Conservation (phyloP, 2,113 vertebrate species). For the Ardeotis arabs region DNA sequence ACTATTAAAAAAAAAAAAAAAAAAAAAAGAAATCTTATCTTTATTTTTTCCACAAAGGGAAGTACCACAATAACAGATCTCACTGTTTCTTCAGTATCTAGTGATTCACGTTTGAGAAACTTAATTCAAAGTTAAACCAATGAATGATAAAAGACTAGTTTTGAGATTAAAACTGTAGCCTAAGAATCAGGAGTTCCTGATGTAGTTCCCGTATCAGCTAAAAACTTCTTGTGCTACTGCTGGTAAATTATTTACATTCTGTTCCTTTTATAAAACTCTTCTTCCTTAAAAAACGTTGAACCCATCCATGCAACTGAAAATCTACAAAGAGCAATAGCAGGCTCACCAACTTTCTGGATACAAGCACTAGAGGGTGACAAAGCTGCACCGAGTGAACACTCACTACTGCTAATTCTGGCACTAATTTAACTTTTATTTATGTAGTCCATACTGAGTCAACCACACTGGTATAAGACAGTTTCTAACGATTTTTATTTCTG, state of each 20-base stretch:
- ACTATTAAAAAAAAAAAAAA: not conserved
- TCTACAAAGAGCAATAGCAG: not conserved
- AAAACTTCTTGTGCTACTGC: not conserved
- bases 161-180: not conserved
- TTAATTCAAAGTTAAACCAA: not conserved
- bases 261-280: not conserved
- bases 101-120: not conserved
- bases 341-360: not conserved
- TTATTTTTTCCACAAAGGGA: not conserved
- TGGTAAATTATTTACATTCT: not conserved
- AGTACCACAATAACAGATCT: not conserved
- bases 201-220: not conserved
- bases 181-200: not conserved
- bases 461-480: rapidly evolving
- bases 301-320: not conserved
- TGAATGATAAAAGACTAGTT: not conserved
- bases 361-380: slow-evolving; percentile 33
- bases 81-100: not conserved
- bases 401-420: not conserved
- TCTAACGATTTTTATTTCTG: not conserved
- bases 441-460: not conserved
- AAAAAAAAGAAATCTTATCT: not conserved
- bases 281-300: not conserved
- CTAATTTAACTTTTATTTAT: not conserved
- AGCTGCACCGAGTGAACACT: not conserved